Conservation (phyloP, 2,888 invertebrate genomes). For the Phengaris arion region DNA sequence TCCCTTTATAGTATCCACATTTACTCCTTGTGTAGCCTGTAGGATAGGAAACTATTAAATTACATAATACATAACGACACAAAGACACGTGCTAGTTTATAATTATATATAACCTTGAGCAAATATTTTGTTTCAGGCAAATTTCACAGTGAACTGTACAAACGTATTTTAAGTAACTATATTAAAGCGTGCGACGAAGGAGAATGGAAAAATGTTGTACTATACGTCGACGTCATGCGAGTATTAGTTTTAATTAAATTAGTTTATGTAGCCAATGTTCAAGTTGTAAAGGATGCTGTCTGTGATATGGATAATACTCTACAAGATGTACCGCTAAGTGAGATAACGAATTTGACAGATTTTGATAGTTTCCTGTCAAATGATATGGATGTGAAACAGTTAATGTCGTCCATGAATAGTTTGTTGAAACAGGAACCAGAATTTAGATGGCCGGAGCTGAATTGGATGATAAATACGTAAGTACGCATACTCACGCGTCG, state of each 20-base stretch:
- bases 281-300: conserved; percentile 65
- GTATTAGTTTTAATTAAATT: conserved; percentile 62
- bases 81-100: too few relatives aligned
- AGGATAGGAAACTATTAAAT: too few relatives aligned
- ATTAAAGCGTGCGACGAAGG: conserved; percentile 57
- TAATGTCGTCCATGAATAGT: conserved; percentile 82
- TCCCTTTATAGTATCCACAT: too few relatives aligned
- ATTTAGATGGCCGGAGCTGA: conserved; percentile 84
- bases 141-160: conserved; percentile 63
- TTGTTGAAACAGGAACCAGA: conserved; percentile 79
- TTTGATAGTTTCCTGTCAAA: conserved; percentile 81
- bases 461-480: conserved; percentile 84
- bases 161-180: conserved; percentile 59
- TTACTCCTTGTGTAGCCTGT: too few relatives aligned
- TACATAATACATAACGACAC: too few relatives aligned
- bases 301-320: conserved; percentile 67
- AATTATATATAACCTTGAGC: too few relatives aligned
- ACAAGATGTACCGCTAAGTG: conserved; percentile 61
- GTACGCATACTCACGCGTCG: conserved; percentile 45
- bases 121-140: conserved; percentile 61
- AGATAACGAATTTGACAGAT: conserved; percentile 61
- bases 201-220: conserved; percentile 61
- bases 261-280: conserved; percentile 71
- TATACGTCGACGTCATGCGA: conserved; percentile 65
- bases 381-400: conserved; percentile 75